Evolutionary conservation across 2,797 vertebrate genomes (phyloP), one percentile per base, ranked within the genome.

Genomic region (Melanotaenia pygmaea): DNA sequence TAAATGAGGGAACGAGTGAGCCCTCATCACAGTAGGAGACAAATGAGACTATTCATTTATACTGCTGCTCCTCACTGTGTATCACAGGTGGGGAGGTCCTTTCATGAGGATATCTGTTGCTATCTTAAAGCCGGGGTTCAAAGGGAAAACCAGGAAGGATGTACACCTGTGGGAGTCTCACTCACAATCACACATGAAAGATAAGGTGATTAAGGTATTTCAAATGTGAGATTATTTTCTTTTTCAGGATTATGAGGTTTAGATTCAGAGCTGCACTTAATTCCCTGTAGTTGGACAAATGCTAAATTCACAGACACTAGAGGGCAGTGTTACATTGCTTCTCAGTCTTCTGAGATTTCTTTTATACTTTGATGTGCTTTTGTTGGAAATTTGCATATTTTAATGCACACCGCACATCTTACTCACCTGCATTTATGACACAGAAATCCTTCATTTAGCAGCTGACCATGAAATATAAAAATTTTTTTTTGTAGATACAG

Each of bases 321-420:
- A 87, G 83, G 91, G 90, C 90, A 85, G 76, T 76, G 45, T 87
- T 28, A 73, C 70, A 67, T 70, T 20, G 13, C 34, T 63, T 51
- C 64, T 74, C 35, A 50, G 2, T 45, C 14, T 43, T 56, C 32
- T 4, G 13, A 9, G 11, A 6, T n/a, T 9, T 3, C 22, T 32
- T 53, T 53, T 24, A 32, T 28, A n/a, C 10, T 50, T 35, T 1
- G 9, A 13, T 12, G 7, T 47, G 5, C 28, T 59, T 30, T 32
- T 53, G 7, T 1, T 18, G 6, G 24, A 56, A 8, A 16, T 16
- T 5, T 26, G 26, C 20, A 10, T 7, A 2, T 51, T 34, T 47
- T 64, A 13, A 64, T 57, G 47, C 30, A 70, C 43, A 5, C 14
- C 28, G 22, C 13, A 26, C 9, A 37, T 59, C 64, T 26, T 20